Evolutionary conservation across 2,113 vertebrate genomes (phyloP).

Genomic region (Centropus unirufus): DNA sequence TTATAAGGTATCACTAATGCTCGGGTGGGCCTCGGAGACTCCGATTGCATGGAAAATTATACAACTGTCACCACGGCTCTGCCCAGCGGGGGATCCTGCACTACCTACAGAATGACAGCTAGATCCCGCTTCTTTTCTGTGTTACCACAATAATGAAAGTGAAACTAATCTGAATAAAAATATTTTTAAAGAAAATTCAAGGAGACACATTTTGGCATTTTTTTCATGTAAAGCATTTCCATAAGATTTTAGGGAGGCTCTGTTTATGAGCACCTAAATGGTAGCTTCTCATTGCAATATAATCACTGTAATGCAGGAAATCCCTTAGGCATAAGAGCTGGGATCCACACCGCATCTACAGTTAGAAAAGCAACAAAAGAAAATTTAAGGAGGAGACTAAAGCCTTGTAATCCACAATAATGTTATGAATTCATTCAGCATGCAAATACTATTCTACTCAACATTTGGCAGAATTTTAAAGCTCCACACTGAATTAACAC

Average conservation of each 20-base stretch:
- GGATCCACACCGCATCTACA: neutral
- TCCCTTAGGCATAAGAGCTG: neutral
- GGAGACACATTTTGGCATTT: neutral
- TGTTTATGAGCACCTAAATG: neutral
- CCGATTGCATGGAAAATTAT: neutral
- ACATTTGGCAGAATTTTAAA: neutral
- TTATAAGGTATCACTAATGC: slow-evolving; percentile 26
- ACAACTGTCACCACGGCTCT: neutral
- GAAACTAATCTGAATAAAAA: neutral
- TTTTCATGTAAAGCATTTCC: neutral
- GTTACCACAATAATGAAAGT: neutral
- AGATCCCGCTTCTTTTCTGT: neutral
- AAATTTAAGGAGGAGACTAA: neutral
- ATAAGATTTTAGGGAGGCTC: neutral
- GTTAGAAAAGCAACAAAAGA: neutral
- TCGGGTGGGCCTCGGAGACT: neutral
- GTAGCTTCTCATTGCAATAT: neutral
- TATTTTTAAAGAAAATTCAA: neutral
- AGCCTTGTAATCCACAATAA: neutral
- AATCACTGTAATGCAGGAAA: slow-evolving; percentile 11
- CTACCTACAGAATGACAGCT: neutral
- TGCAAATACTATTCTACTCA: neutral
- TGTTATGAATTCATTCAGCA: neutral
- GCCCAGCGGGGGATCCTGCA: neutral
- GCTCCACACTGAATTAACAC: neutral